These are phyloP conservation scores for Camponotus fellah DNA, from an alignment of 2,888 invertebrate species.

Conservation along the genomic window DNA sequence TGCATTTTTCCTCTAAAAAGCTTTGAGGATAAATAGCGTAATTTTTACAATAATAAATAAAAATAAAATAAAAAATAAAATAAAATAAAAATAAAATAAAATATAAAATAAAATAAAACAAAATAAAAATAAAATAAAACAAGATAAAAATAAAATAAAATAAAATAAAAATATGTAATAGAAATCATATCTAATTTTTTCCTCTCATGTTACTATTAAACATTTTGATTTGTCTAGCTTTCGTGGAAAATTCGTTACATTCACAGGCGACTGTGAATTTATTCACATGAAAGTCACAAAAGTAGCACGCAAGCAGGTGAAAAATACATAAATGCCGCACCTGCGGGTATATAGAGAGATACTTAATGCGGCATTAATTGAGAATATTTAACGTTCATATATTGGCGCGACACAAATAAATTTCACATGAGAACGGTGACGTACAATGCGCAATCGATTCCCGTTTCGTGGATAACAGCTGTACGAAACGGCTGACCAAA, in stretches of 20 bases:
- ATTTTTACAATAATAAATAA: constrained; percentile 17
- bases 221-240: neutral
- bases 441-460: constrained; percentile 11
- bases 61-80: too few relatives aligned
- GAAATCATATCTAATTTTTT: neutral
- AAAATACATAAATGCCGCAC: constrained; percentile 35
- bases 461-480: constrained; percentile 29
- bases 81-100: neutral
- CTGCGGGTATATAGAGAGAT: neutral
- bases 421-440: neutral
- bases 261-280: constrained; percentile 2
- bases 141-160: neutral
- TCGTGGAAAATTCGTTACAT: neutral
- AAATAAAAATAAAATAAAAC: neutral
- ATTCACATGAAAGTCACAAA: constrained; percentile 16
- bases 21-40: neutral
- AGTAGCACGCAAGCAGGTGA: constrained; percentile 33
- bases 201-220: neutral
- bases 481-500: constrained; percentile 32
- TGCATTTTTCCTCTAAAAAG: neutral
- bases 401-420: constrained; percentile 23
- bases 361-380: constrained; percentile 37
- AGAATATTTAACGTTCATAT: constrained; percentile 17
- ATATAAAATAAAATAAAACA: neutral
- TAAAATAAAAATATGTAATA: neutral